These are phyloP conservation scores for Taeniopygia guttata DNA, from an alignment of 2,797 vertebrate genomes.

Conservation along the genomic window DNA sequence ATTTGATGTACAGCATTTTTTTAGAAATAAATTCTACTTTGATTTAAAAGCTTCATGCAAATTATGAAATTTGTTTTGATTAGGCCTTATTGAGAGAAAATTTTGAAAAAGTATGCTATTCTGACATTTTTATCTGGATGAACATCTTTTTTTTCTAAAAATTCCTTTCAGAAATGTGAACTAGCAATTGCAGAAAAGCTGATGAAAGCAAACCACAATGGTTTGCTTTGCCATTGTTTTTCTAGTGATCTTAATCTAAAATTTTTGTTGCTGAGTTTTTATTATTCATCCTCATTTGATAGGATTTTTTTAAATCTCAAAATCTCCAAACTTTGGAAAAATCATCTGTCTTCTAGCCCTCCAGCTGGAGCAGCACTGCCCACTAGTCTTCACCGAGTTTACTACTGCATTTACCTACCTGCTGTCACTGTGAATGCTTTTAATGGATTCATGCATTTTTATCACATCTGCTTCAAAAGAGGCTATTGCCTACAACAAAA, in stretches of 20 bases:
- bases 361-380: background rate
- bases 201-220: background rate
- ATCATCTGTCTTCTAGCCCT: background rate
- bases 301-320: background rate
- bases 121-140: background rate
- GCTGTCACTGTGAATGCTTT: constrained; percentile 55
- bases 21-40: background rate
- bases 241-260: background rate
- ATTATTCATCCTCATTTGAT: background rate
- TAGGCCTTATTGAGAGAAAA: background rate
- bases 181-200: background rate
- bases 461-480: constrained; percentile 53
- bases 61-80: background rate
- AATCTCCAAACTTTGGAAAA: background rate
- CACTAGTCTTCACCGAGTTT: background rate
- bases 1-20: background rate
- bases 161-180: background rate
- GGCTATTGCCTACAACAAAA: constrained; percentile 30
- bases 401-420: constrained; percentile 23
- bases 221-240: background rate
- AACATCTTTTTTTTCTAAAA: background rate
- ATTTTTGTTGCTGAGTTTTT: background rate
- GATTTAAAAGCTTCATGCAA: background rate
- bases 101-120: background rate
- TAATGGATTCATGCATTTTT: constrained; percentile 39